Conservation (phyloP, 2,797 vertebrate genomes). For the Sardinella longiceps region DNA sequence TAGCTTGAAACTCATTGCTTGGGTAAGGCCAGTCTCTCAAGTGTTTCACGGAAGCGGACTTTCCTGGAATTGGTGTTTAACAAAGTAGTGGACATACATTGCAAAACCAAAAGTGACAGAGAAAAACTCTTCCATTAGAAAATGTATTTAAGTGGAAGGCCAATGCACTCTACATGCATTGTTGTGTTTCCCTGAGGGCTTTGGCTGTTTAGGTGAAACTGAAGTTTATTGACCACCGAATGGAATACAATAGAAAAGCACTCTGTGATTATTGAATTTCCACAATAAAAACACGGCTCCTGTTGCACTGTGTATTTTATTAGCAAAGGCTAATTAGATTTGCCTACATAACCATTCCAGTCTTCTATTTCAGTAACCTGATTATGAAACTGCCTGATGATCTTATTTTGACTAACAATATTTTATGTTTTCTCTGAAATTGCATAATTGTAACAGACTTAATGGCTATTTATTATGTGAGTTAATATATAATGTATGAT, state of each 20-base stretch:
- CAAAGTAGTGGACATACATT: neutral
- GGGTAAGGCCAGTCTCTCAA: neutral
- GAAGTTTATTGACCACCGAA: slow-evolving; percentile 28
- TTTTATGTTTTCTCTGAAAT: neutral
- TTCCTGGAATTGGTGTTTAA: neutral
- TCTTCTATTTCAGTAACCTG: neutral
- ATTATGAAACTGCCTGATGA: neutral
- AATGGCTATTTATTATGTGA: neutral
- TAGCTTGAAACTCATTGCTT: neutral
- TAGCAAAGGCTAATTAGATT: slow-evolving; percentile 42
- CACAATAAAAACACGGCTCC: slow-evolving; percentile 13
- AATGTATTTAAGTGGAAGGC: neutral
- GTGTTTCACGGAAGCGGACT: neutral
- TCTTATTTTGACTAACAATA: slow-evolving; percentile 10
- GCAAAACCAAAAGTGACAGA: neutral
- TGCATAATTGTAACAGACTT: neutral
- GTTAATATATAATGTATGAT: too few relatives aligned
- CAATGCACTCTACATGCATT: neutral
- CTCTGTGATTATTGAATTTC: slow-evolving; percentile 37
- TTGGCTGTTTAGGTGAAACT: neutral
- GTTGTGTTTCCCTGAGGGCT: neutral
- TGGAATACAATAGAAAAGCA: slow-evolving; percentile 38
- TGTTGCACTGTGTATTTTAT: slow-evolving; percentile 30
- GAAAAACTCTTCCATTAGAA: neutral
- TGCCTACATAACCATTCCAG: slow-evolving; percentile 30